Conservation (phyloP, 2,797 vertebrate species). For the Babyrousa celebensis region DNA sequence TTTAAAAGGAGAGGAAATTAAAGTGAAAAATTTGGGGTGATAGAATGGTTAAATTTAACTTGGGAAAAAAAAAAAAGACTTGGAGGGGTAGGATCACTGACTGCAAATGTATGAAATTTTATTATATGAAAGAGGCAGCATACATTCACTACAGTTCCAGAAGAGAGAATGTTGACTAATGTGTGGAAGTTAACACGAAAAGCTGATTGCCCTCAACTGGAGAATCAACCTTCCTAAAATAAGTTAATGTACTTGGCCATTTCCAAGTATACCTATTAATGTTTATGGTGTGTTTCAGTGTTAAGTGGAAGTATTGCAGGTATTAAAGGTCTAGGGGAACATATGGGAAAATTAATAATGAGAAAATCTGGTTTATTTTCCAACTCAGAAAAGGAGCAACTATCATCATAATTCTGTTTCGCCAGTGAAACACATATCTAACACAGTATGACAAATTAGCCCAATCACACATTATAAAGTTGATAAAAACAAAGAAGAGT, state of each 20-base stretch:
- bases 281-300: neutral
- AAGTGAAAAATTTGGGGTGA: conserved; percentile 29
- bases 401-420: conserved; percentile 8
- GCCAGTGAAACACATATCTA: neutral
- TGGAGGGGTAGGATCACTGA: neutral
- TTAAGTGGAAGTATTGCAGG: neutral
- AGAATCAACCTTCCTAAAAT: neutral
- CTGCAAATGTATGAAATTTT: neutral
- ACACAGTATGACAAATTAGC: neutral
- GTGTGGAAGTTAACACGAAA: neutral
- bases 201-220: neutral
- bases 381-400: neutral
- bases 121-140: neutral
- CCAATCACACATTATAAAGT: neutral
- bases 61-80: neutral
- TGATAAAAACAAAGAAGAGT: conserved; percentile 47
- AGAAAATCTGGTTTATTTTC: conserved; percentile 56
- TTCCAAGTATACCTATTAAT: neutral
- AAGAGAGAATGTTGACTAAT: neutral
- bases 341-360: conserved; percentile 1
- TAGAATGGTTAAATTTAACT: conserved; percentile 60
- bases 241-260: neutral
- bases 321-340: conserved; percentile 25
- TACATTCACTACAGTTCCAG: neutral
- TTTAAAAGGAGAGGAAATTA: conserved; percentile 52